Base-by-base conservation (phyloP, 2,113 vertebrate genomes). In the Mixornis gularis region DNA sequence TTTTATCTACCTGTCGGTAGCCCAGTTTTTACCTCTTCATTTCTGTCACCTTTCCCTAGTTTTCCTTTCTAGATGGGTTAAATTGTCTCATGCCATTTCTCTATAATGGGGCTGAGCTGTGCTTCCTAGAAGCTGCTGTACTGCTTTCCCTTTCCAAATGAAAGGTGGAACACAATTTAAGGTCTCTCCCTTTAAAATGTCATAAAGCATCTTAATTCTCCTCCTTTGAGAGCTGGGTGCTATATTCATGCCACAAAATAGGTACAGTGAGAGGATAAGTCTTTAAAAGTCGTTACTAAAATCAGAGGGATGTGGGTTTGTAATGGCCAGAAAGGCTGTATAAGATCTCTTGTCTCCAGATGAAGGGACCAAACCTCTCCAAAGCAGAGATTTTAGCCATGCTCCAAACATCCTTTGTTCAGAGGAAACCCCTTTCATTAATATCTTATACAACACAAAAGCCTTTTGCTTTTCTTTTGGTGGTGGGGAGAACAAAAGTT, bases 341-440 rank as follows among this genome's bases (percentile, higher is more conserved):
- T 25, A 69, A 76, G n/a, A 79, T 49, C 41, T 32, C 16, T 60
- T 2, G 2, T 85, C 26, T 70, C 51, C 43, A 68, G 41, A 46
- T 16, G 7, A 3, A 81, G 59, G 55, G 51, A 66, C 46, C 3
- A 1, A 90, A 84, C 15, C 24, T 81, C 65, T 74, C 38, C 48
- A 2, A 7, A 87, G n/a, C 2, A 1, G 36, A 83, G 89, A 55
- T 89, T 65, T 92, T 70, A 96, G 79, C 65, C 58, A 41, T 25
- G 51, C 43, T 77, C 65, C 73, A 82, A 85, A 92, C 53, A 94
- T 79, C 80, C 84, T 93, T 79, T 93, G 59, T 25, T 71, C 70
- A 89, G 73, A 93, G 91, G 91, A 96, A 95, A 66, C 74, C 25
- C 79, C 34, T 41, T 77, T 83, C 91, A 68, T 93, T 94, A 89